A percentile compares a stretch with the other conserved stretches of the same genome.
Conservation (phyloP, 1,140 invertebrate species). For the Holotrichia oblita region DNA sequence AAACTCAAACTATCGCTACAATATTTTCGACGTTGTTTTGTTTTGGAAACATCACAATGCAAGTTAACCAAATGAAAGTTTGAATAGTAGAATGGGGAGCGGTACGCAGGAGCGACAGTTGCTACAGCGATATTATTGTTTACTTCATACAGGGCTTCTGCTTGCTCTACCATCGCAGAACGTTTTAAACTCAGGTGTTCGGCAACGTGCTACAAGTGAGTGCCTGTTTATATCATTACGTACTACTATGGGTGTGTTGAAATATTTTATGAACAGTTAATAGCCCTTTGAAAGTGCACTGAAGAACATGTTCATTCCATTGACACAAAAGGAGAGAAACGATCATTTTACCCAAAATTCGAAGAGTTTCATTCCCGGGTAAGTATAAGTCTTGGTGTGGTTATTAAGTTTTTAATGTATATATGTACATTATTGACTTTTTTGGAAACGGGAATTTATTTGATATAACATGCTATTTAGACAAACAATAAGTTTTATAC, state of each 20-base stretch:
- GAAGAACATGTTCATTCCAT: constrained; percentile 4
- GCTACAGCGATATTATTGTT: constrained; percentile 37
- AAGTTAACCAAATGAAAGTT: neutral
- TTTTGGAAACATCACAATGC: neutral
- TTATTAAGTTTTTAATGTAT: too few species aligned
- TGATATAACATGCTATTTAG: too few species aligned
- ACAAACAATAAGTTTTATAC: too few species aligned
- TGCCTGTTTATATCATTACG: neutral
- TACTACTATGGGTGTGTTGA: neutral
- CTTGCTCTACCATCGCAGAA: constrained; percentile 9
- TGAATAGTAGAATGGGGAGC: constrained; percentile 23
- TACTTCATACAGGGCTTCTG: neutral
- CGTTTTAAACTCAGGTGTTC: constrained; percentile 18
- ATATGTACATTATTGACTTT: too few species aligned
- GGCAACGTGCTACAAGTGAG: constrained; percentile 4
- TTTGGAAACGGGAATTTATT: too few species aligned
- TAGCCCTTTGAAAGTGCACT: neutral
- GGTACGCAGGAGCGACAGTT: constrained; percentile 38
- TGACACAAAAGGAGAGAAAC: constrained; percentile 23
- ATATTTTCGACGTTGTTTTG: neutral
- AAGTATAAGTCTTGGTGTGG: too few species aligned
- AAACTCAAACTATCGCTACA: too few species aligned
- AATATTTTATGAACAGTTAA: neutral
- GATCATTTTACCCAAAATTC: constrained; percentile 31
- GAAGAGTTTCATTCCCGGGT: constrained; percentile 32